Base-by-base conservation (phyloP, 2,113 vertebrate genomes). In the Trichechus manatus region DNA sequence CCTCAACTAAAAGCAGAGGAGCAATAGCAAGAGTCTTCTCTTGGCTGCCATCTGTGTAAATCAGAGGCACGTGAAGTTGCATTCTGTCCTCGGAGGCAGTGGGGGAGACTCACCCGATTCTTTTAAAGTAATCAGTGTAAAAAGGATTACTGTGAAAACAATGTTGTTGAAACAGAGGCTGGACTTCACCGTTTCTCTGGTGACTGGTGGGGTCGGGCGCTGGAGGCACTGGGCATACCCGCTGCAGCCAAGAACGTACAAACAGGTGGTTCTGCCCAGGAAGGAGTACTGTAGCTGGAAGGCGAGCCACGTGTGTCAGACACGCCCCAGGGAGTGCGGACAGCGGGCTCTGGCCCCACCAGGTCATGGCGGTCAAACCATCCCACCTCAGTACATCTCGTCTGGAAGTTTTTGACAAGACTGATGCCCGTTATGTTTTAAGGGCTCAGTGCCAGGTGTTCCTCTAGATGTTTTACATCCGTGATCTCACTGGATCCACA, bases 401-500 rank as follows among this genome's bases (percentile, higher is more conserved):
- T 23, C 61, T 4, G 27, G 50, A 33, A 56, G 68, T 0, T 1
- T 0, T 7, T 3, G 13, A 29, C 1, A 27, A 5, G 36, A 29
- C 36, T 0, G 27, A 50, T 0, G 23, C 59, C 64, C 0, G 0
- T 3, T 19, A 39, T 4, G 1, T 9, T 9, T 4, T 1, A 63
- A 22, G 2, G 2, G 56, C 42, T 31, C 27, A 1, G 23, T 17
- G 42, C 7, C 27, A 31, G 47, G 64, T 29, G 9, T 9, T 4
- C 85, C 20, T 19, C 66, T 19, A 14, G 20, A 31, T 0, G 27
- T 9, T 50, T 9, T 1, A 1, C 19, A 25, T 1, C 50, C 39
- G 10, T 0, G 4, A 63, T 11, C 53, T 23, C 68, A 3, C 10
- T 9, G 9, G 27, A 15, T 6, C 79, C 36, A 56, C 20, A 0